Evolutionary conservation across 2,797 vertebrate genomes (phyloP).

Genomic region (Garrulus glandarius): DNA sequence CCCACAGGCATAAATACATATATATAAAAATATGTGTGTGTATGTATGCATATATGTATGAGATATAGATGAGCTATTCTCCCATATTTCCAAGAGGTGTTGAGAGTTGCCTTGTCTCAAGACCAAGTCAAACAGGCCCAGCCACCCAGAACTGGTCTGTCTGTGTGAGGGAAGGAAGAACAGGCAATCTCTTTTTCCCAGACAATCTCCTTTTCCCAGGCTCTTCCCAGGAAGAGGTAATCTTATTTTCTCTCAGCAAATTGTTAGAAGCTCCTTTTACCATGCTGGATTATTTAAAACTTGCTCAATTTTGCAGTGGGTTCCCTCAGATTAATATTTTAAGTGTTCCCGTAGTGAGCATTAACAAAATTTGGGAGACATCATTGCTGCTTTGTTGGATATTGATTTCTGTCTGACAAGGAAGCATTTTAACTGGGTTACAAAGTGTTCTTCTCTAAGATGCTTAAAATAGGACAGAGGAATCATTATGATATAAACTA

Average conservation of each 20-base stretch:
- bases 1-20: background rate
- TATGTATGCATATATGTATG: background rate
- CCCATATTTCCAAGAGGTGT: background rate
- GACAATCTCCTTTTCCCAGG: background rate
- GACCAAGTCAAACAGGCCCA: background rate
- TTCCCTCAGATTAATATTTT: background rate
- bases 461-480: background rate
- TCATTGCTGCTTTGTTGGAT: background rate
- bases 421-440: background rate
- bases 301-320: background rate
- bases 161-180: background rate
- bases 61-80: background rate
- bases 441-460: background rate
- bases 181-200: background rate
- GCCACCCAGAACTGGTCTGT: background rate
- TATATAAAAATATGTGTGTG: background rate
- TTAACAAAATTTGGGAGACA: background rate
- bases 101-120: background rate
- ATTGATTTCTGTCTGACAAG: background rate
- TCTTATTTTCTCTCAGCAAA: background rate
- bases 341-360: rapidly evolving
- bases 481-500: conserved; percentile 19
- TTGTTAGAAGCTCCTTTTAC: background rate
- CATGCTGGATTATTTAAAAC: background rate
- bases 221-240: background rate